Conservation (phyloP, 2,888 invertebrate genomes). For the Enoplolaimus lenunculus region DNA sequence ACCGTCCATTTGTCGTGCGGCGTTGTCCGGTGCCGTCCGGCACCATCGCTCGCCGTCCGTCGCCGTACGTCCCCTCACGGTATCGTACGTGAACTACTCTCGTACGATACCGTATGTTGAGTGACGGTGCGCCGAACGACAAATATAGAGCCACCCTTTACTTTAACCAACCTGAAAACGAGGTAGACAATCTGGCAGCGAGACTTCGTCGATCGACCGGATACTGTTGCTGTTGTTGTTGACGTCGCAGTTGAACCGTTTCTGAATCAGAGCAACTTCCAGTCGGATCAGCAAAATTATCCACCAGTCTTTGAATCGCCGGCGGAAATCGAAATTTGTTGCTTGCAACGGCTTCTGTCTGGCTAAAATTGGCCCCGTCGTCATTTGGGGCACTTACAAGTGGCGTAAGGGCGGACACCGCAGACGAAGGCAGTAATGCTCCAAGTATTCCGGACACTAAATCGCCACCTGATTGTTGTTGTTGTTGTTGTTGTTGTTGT, state of each 20-base stretch:
- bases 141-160: no score
- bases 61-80: no score
- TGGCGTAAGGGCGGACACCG: not conserved
- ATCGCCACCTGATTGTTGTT: not conserved
- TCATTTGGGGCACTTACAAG: not conserved
- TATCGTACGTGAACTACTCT: no score
- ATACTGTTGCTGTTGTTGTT: not conserved
- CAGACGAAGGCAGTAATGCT: not conserved
- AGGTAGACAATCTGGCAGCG: not conserved
- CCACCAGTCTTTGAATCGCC: conserved; percentile 12
- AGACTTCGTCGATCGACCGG: not conserved
- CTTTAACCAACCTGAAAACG: not conserved
- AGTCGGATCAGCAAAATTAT: conserved; percentile 3
- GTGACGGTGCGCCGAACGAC: no score
- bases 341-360: not conserved
- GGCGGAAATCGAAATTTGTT: conserved; percentile 4
- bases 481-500: not conserved
- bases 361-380: not conserved
- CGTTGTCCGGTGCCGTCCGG: no score
- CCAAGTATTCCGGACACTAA: not conserved
- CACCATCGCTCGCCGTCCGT: no score
- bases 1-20: no score
- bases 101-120: no score
- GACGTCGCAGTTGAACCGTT: not conserved
- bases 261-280: conserved; percentile 15